Evolutionary conservation across 2,888 invertebrate species (phyloP), one percentile per base, ranked within the genome.

Genomic region (Eucriotettix oculatus): DNA sequence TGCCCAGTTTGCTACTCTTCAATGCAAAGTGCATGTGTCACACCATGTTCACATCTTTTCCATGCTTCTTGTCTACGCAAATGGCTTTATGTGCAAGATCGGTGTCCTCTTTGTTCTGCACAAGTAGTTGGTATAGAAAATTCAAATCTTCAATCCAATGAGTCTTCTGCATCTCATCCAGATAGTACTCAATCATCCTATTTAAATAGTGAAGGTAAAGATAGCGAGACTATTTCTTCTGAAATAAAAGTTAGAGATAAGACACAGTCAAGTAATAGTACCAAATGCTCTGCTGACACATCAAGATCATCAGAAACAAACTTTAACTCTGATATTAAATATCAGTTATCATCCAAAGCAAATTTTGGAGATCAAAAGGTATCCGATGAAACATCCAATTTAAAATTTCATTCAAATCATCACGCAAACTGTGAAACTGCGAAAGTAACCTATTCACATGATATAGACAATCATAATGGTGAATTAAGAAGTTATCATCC

Each of bases 1-100:
- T 79, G 79, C 68, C 73, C 78, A 17, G 79, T 79, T 59, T 79
- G 79, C 67, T 77, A 74, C 66, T 71, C 53, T 78, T 66, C 72
- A 74, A 68, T 96, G 88, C 75, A 86, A 79, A 70, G 70, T 40
- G 76, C 76, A n/a, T 72, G 74, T 65, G 73, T 77, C 41, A 81
- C 81, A 1, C 68, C 69, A 40, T 79, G 79, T 66, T 70, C 72
- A 55, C 78, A 79, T 66, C 74, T 73, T 63, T 78, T 76, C 64
- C 78, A 79, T 66, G 71, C 72, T 1, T 70, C 74, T 14, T 79
- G 79, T 68, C 69, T 79, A 43, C 68, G 76, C 12, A 78, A 77
- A 66, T 79, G 79, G 79, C 67, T 79, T n/a, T 77, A 77, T 66
- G 73, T 78, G 3, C 77, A 77, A 64, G 77, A 77, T 63, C 72